Conservation (phyloP, 92 coral and sea anemone genomes). For the Palythoa grandiflora region DNA sequence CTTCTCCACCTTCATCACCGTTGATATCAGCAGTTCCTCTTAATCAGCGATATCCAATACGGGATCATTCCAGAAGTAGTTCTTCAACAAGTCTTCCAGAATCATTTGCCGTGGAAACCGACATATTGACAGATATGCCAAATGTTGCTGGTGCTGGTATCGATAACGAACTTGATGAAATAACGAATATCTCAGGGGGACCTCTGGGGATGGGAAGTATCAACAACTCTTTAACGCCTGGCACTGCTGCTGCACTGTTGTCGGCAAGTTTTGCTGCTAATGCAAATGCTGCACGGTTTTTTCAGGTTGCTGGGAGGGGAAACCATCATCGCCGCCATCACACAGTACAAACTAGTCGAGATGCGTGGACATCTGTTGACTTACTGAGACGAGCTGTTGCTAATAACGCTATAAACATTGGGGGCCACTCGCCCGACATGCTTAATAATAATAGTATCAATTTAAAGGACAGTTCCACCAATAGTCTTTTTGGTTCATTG, state of each 20-base stretch:
- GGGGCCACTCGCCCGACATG: conserved; percentile 89
- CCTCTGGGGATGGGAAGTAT: conserved; percentile 48
- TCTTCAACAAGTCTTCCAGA: conserved; percentile 52
- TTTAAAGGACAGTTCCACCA: conserved; percentile 76
- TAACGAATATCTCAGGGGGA: conserved; percentile 23
- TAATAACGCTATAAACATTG: conserved; percentile 75
- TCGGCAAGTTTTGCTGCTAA: conserved; percentile 72
- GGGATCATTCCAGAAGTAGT: conserved; percentile 53
- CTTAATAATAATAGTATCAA: conserved; percentile 92
- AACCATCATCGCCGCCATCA: conserved; percentile 94
- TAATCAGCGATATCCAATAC: conserved; percentile 79
- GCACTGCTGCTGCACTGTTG: conserved; percentile 70
- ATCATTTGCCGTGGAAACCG: conserved; percentile 42
- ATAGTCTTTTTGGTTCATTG: conserved; percentile 73
- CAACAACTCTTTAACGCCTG: conserved; percentile 68
- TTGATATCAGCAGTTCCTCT: conserved; percentile 75
- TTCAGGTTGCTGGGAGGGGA: conserved; percentile 63
- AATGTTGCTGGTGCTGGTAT: not conserved
- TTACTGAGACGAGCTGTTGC: conserved; percentile 90
- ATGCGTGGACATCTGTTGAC: conserved; percentile 92
- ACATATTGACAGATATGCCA: conserved; percentile 46
- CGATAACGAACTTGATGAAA: conserved; percentile 11
- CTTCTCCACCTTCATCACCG: conserved; percentile 86
- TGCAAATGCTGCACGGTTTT: conserved; percentile 66
- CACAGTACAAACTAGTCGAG: conserved; percentile 89